Percentiles rank a stretch among this genome's conserved stretches.
Evolutionary conservation across 2,888 invertebrate species (phyloP).

Genomic region (Macroteleia sp.): DNA sequence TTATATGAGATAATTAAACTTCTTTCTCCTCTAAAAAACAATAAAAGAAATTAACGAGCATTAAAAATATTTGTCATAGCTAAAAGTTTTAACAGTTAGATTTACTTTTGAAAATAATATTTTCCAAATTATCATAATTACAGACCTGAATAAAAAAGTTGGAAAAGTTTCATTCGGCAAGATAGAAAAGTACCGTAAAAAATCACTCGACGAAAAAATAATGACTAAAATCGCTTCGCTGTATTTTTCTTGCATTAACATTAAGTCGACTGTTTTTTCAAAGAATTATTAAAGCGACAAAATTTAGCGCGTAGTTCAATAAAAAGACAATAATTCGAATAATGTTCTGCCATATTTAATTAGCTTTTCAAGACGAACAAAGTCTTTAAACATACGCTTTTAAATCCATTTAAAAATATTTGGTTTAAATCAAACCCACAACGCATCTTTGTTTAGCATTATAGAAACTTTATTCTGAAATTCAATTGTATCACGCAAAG

Average conservation of each 20-base stretch:
- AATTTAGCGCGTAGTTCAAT: too few species aligned
- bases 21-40: neutral
- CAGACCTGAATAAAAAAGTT: slow-evolving; percentile 16
- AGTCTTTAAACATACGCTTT: neutral
- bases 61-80: neutral
- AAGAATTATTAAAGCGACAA: too few species aligned
- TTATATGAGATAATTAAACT: neutral
- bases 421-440: too few species aligned
- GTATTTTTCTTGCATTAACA: slow-evolving; percentile 5
- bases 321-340: too few species aligned
- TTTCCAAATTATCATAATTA: slow-evolving; percentile 19
- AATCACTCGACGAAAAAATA: too few species aligned
- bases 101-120: slow-evolving; percentile 16
- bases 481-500: neutral
- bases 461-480: neutral
- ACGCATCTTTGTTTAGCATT: neutral
- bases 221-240: too few species aligned
- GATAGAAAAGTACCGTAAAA: too few species aligned
- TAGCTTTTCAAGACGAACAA: neutral
- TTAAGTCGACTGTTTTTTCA: neutral
- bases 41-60: neutral
- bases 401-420: neutral
- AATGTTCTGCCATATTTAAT: neutral
- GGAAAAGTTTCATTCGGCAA: too few species aligned
- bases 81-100: neutral